Conservation (phyloP, 2,888 invertebrate species). For the Brachypalpus laphriformis region DNA sequence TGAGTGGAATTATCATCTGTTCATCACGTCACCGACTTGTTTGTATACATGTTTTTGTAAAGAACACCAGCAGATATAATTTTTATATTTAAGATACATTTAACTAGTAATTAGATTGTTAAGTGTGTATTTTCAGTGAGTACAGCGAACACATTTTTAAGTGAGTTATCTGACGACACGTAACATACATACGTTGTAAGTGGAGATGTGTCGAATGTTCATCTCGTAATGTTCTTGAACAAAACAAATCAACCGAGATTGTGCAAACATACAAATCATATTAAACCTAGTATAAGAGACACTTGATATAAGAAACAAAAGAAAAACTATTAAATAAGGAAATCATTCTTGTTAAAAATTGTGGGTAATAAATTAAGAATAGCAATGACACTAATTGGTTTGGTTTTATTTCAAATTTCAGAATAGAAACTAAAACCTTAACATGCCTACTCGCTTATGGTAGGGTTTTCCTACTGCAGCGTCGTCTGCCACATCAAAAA, state of each 20-base stretch:
- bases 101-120: conserved; percentile 36
- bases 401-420: conserved; percentile 3
- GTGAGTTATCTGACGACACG: conserved; percentile 12
- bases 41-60: conserved; percentile 46
- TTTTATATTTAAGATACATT: conserved; percentile 38
- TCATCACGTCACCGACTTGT: conserved; percentile 47
- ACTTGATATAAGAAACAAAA: conserved; percentile 26
- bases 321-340: conserved; percentile 33
- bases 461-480: too few relatives aligned
- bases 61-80: conserved; percentile 43
- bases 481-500: too few relatives aligned
- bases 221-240: conserved; percentile 40
- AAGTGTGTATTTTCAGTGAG: conserved; percentile 45
- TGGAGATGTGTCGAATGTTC: conserved; percentile 32
- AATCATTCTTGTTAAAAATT: conserved; percentile 63
- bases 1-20: conserved; percentile 53
- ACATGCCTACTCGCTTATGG: too few relatives aligned
- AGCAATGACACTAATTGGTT: conserved; percentile 44
- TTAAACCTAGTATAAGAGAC: conserved; percentile 47
- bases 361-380: conserved; percentile 72
- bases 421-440: too few relatives aligned
- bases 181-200: conserved; percentile 9
- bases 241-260: conserved; percentile 53
- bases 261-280: conserved; percentile 70
- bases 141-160: conserved; percentile 62